Conservation (phyloP, 2,888 invertebrate genomes). For the Carabus problematicus region DNA sequence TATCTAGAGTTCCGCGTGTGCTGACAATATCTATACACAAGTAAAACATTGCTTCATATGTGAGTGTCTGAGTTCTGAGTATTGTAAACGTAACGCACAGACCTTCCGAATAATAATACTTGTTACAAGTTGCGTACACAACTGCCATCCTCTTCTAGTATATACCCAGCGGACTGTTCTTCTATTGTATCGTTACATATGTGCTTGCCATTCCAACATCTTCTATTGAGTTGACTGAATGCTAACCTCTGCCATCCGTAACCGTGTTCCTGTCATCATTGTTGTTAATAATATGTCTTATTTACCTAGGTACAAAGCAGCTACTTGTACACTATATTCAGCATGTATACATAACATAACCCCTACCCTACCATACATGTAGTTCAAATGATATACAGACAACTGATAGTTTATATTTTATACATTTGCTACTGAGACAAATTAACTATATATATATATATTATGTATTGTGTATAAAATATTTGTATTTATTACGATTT, state of each 20-base stretch:
- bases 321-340: too few species aligned
- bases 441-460: too few species aligned
- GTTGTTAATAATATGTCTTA: constrained; percentile 6
- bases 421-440: constrained; percentile 42
- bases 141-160: background rate
- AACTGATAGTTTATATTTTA: constrained; percentile 40
- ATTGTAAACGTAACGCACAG: background rate
- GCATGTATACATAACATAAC: constrained; percentile 11
- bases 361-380: constrained; percentile 31
- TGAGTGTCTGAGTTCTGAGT: background rate
- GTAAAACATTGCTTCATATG: background rate
- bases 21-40: background rate
- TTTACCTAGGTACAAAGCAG: constrained; percentile 32
- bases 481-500: constrained; percentile 41
- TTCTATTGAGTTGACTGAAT: background rate
- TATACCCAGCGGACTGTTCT: background rate
- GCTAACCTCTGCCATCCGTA: constrained; percentile 1
- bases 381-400: constrained; percentile 34
- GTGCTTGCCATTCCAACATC: constrained; percentile 30
- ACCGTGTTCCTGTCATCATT: constrained; percentile 23
- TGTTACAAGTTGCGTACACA: constrained; percentile 20
- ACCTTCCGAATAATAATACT: too few species aligned
- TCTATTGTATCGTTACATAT: too few species aligned
- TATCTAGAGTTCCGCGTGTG: too few species aligned
- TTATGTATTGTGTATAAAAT: constrained; percentile 40